Conservation (phyloP, 2,888 invertebrate species). For the Ypsolopha scabrella region DNA sequence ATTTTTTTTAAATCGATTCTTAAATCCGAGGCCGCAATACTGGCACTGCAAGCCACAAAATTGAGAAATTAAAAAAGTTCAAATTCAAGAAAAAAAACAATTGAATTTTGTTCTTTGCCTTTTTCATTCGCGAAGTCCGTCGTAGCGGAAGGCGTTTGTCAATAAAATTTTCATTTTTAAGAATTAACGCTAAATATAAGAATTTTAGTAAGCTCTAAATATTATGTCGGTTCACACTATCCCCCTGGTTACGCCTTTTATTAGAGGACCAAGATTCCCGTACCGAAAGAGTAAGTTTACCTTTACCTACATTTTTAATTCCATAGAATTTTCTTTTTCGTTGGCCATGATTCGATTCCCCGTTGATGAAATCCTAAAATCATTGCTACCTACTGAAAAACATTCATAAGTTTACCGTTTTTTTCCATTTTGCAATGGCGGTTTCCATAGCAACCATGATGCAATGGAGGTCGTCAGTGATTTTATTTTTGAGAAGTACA, state of each 20-base stretch:
- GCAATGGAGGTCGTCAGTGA: no score
- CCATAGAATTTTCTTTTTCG: conserved; percentile 11
- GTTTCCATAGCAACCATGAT: no score
- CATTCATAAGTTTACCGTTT: no score
- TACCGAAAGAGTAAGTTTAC: conserved; percentile 60
- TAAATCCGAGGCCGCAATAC: neutral
- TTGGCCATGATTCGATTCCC: neutral
- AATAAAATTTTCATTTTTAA: neutral
- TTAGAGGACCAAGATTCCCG: conserved; percentile 63
- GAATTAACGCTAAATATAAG: neutral
- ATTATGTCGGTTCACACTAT: conserved; percentile 65
- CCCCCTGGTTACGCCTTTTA: conserved; percentile 58
- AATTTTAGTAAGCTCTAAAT: conserved; percentile 12
- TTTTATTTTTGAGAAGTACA: no score
- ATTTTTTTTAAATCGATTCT: neutral
- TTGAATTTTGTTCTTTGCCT: conserved; percentile 9
- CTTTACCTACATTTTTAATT: conserved; percentile 11
- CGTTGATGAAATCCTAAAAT: no score
- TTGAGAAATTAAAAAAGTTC: neutral
- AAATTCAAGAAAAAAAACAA: neutral
- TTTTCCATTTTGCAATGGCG: no score
- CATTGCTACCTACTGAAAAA: no score
- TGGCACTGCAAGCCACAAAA: neutral
- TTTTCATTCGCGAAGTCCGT: conserved; percentile 42
- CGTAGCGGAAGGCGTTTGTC: conserved; percentile 8